Evolutionary conservation across 2,797 vertebrate genomes (phyloP).

Genomic region (Mico argentatus): DNA sequence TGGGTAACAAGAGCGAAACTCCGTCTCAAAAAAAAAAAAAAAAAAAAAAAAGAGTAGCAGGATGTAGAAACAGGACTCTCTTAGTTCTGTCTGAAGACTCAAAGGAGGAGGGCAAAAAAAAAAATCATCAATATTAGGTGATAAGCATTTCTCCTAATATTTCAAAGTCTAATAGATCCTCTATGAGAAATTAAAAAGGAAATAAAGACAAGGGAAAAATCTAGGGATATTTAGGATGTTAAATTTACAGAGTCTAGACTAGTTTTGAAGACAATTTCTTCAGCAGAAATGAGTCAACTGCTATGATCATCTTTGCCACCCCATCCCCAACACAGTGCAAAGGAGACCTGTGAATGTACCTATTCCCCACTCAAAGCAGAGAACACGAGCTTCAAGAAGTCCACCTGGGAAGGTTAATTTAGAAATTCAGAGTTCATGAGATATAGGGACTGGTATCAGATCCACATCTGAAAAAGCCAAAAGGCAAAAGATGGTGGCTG

Average conservation of each 20-base stretch:
- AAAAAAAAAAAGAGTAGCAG: background rate
- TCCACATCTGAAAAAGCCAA: background rate
- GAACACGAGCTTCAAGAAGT: background rate
- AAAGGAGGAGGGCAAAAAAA: background rate
- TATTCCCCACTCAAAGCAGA: background rate
- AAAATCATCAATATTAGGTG: no score
- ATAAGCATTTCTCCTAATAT: background rate
- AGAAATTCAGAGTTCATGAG: background rate
- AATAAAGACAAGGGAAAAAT: background rate
- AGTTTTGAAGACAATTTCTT: background rate
- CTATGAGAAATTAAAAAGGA: background rate
- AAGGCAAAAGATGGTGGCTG: background rate
- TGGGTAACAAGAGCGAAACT: no score
- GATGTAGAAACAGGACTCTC: background rate
- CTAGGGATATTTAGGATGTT: background rate
- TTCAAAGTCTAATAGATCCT: background rate
- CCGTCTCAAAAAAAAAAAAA: no score
- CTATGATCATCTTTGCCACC: background rate
- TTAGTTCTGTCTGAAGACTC: background rate
- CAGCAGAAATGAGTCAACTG: background rate
- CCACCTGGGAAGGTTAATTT: background rate
- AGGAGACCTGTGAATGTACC: no score
- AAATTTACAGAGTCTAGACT: background rate
- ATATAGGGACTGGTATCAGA: background rate
- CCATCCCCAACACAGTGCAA: no score